Conservation (phyloP, 2,113 vertebrate species). For the Glareola pratincola region DNA sequence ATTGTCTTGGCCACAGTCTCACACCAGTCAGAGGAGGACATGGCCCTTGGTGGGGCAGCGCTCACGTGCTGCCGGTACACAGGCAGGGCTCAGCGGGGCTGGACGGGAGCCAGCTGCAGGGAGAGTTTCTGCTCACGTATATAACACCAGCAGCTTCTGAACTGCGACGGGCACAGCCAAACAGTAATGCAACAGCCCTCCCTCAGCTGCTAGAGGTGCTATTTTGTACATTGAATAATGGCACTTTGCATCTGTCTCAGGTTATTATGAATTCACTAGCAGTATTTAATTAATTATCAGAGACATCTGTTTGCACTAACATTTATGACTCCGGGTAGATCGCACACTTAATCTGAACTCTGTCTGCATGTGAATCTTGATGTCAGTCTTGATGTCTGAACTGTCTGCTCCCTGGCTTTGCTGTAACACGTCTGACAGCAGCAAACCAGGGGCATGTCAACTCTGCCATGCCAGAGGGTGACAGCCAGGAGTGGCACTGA, state of each 20-base stretch:
- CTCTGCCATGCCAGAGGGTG: not conserved
- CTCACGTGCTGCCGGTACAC: rapidly evolving
- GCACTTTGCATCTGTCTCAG: not conserved
- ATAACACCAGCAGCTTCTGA: not conserved
- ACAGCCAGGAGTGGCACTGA: not conserved
- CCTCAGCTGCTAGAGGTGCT: not conserved
- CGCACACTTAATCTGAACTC: not conserved
- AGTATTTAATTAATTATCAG: conserved; percentile 33
- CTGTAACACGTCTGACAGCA: not conserved
- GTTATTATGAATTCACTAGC: not conserved
- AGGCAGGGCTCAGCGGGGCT: not conserved
- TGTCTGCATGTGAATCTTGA: not conserved
- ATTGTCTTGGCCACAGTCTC: not conserved
- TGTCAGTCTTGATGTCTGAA: not conserved
- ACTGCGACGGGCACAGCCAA: not conserved
- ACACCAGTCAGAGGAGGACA: not conserved
- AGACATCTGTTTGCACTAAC: conserved; percentile 36
- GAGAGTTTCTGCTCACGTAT: not conserved
- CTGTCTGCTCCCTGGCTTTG: not conserved
- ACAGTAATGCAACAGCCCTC: not conserved
- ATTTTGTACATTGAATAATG: not conserved
- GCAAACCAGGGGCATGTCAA: not conserved
- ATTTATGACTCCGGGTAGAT: not conserved
- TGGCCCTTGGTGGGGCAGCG: not conserved
- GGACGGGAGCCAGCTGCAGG: too few species aligned